Conservation (phyloP, 2,113 vertebrate species). For the Chloroceryle aenea region DNA sequence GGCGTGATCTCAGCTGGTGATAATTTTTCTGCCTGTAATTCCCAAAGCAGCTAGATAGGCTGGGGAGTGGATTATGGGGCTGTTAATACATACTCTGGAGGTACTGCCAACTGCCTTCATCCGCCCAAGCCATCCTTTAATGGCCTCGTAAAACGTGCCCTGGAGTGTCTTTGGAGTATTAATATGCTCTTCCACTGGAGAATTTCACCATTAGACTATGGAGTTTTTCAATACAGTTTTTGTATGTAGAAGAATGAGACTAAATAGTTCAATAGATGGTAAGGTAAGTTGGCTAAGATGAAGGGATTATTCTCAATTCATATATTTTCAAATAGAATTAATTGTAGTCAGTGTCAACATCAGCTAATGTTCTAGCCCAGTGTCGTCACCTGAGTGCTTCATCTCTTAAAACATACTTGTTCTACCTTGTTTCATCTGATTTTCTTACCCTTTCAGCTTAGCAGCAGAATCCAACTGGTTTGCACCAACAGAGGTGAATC, state of each 20-base stretch:
- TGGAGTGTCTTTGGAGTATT: conserved; percentile 15
- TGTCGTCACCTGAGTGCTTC: not conserved
- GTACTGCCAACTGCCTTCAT: not conserved
- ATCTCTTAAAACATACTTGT: not conserved
- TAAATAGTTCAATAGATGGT: not conserved
- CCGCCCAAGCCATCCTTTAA: conserved; percentile 3
- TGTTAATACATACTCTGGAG: not conserved
- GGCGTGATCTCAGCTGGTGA: not conserved
- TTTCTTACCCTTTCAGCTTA: not conserved
- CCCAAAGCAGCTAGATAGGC: not conserved
- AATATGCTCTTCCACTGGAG: not conserved
- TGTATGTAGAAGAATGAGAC: not conserved
- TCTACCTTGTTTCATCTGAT: not conserved
- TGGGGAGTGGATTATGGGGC: accelerated
- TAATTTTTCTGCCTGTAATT: not conserved
- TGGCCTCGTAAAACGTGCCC: not conserved
- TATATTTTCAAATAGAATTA: not conserved
- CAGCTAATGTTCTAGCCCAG: not conserved
- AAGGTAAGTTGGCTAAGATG: not conserved
- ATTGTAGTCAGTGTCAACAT: not conserved
- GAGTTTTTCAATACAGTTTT: not conserved
- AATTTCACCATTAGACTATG: not conserved
- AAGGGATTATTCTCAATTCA: not conserved
- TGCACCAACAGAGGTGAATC: not conserved
- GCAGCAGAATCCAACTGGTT: not conserved